These are phyloP conservation scores for Cryptosula pallasiana DNA, from an alignment of 2,888 invertebrate species.

Conservation along the genomic window DNA sequence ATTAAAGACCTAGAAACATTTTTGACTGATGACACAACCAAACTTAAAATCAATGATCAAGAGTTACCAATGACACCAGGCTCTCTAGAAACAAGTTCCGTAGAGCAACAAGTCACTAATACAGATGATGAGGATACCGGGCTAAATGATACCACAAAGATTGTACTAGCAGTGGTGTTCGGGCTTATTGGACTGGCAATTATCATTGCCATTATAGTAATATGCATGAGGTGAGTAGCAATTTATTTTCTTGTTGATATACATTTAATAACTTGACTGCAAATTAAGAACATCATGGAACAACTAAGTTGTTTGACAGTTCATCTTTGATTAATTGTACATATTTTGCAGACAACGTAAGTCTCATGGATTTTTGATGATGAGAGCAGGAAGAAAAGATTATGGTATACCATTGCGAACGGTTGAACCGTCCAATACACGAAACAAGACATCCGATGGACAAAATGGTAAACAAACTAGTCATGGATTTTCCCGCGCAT, in stretches of 20 bases:
- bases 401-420: slow-evolving; percentile 14
- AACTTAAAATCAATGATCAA: slow-evolving; percentile 3
- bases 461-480: slow-evolving; percentile 10
- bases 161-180: slow-evolving; percentile 16
- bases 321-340: too few relatives aligned
- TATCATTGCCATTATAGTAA: slow-evolving; percentile 8
- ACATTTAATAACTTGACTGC: too few relatives aligned
- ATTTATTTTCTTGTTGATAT: not conserved
- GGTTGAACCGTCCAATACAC: not conserved
- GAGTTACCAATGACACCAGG: slow-evolving; percentile 15
- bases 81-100: not conserved
- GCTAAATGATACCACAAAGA: not conserved
- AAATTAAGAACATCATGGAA: too few relatives aligned
- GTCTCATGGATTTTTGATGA: slow-evolving; percentile 18
- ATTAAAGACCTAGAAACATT: not conserved
- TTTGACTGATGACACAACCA: not conserved
- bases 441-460: not conserved
- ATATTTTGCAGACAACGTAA: slow-evolving; percentile 7
- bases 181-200: slow-evolving; percentile 17
- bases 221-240: slow-evolving; percentile 14
- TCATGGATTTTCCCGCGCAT: slow-evolving; percentile 8
- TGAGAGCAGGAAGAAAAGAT: slow-evolving; percentile 19
- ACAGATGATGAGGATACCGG: not conserved
- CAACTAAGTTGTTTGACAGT: too few relatives aligned
- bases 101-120: not conserved